phyloP scores from a whole-genome alignment of 2,888 invertebrate genomes.

The Digitonthophagus gazella region DNA sequence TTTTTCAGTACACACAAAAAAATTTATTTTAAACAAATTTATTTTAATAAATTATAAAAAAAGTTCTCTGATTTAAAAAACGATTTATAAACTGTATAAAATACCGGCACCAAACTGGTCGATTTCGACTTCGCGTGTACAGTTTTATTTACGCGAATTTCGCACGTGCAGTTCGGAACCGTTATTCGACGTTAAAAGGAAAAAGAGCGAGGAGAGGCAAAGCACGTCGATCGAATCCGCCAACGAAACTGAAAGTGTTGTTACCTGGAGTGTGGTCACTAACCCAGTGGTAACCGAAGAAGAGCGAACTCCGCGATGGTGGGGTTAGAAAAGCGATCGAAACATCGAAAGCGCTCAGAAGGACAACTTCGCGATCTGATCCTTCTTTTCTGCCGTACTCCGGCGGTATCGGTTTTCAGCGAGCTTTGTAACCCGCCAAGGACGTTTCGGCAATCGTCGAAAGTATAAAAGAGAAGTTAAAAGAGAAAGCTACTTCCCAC shows the following conservation, averaged over 20 bases:
- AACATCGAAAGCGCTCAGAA: slow-evolving; percentile 1
- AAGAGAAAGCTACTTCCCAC: background rate
- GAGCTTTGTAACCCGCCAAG: slow-evolving; percentile 5
- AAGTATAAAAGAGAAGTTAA: background rate
- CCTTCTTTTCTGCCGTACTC: background rate
- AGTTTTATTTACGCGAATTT: background rate
- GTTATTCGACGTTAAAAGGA: background rate
- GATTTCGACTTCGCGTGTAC: background rate
- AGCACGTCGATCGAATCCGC: slow-evolving; percentile 45
- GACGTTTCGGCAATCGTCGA: slow-evolving; percentile 1
- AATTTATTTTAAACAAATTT: background rate
- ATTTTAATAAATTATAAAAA: background rate
- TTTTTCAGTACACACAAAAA: background rate
- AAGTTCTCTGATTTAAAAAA: background rate
- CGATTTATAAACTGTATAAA: too few relatives aligned
- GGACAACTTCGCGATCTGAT: slow-evolving; percentile 1
- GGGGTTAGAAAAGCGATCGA: background rate
- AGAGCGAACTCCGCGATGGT: slow-evolving; percentile 1
- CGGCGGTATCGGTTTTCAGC: slow-evolving; percentile 1
- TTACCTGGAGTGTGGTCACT: slow-evolving; percentile 39
- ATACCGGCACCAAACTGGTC: background rate
- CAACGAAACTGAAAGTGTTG: slow-evolving; percentile 48
- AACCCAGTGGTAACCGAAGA: slow-evolving; percentile 33
- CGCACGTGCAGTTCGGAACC: background rate
- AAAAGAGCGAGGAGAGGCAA: slow-evolving; percentile 42